phyloP scores from a whole-genome alignment of 2,797 vertebrate genomes.

The Hemibagrus guttatus region DNA sequence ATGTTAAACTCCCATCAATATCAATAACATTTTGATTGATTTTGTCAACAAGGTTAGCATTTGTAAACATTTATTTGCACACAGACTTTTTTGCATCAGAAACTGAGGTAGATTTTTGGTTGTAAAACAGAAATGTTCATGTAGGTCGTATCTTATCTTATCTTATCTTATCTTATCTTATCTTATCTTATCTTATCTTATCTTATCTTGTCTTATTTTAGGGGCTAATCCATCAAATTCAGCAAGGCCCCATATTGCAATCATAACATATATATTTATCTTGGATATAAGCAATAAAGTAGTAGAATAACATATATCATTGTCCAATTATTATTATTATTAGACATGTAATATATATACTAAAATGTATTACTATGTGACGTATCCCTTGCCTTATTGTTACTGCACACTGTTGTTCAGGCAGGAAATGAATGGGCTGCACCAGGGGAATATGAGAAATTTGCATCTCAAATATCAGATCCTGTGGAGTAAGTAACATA shows the following conservation, averaged over 20 bases:
- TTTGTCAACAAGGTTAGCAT: background rate
- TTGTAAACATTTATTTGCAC: background rate
- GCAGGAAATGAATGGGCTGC: constrained; percentile 82
- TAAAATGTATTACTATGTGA: background rate
- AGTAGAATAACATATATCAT: background rate
- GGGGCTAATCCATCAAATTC: background rate
- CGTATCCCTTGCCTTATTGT: background rate
- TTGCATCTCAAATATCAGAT: constrained; percentile 77
- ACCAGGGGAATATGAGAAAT: constrained; percentile 84
- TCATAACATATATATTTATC: background rate
- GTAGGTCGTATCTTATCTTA: background rate
- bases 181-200: background rate
- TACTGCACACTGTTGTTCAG: constrained; percentile 56
- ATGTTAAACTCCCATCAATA: background rate
- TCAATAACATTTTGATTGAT: background rate
- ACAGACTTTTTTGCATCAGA: background rate
- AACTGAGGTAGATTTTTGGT: background rate
- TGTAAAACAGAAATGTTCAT: background rate
- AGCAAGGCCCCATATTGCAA: background rate
- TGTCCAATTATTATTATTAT: background rate
- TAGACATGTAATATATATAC: background rate
- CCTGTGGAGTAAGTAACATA: constrained; percentile 73
- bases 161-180: background rate
- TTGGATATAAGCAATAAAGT: background rate
- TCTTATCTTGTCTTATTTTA: no score